Base-by-base conservation (phyloP, 2,113 vertebrate species). In the Sinocyclocheilus rhinocerous region DNA sequence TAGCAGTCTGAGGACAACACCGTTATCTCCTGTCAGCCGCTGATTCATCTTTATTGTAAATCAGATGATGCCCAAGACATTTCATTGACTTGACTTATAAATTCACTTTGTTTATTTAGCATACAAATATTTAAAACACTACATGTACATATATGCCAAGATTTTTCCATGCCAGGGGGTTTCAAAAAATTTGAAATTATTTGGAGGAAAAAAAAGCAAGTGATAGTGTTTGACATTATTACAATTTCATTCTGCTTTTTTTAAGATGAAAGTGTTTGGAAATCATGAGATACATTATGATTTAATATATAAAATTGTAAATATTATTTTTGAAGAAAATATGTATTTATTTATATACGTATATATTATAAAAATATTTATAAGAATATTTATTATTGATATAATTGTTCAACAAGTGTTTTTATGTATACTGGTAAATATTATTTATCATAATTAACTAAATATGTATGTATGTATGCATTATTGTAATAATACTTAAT, bases 1-100 rank as follows among this genome's bases (percentile, higher is more conserved):
- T 86, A 89, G 92, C 89, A 89, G 91, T 90, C 81, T 57, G 63
- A 88, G 69, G 36, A 72, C 20, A 4, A 72, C 18, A 36, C 36
- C 1, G 36, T 72, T 72, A 42, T 72, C 69, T 42, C 20, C 4
- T 72, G 69, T 72, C 69, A 72, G 39, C 16, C 0, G 4, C 36
- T 22, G 69, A 42, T 72, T 4, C 2, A 72, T 72, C 69, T 72
- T 72, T 72, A 72, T 39, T 72, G 36, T 42, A 42, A 72, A 72
- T 42, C 0, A 42, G 39, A 72, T 22, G 4, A 72, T 39, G 69
- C 18, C 20, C 20, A 12, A 2, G 69, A 36, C 29, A 36, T 7
- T 36, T 69, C 4, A 69, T 69, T 69, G 65, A 72, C 69, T 39
- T 39, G 33, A 9, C 18, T 22, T 20, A 70, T 39, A 18, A 39